Evolutionary conservation across 2,888 invertebrate species (phyloP).

Genomic region (Aphodius granarius): DNA sequence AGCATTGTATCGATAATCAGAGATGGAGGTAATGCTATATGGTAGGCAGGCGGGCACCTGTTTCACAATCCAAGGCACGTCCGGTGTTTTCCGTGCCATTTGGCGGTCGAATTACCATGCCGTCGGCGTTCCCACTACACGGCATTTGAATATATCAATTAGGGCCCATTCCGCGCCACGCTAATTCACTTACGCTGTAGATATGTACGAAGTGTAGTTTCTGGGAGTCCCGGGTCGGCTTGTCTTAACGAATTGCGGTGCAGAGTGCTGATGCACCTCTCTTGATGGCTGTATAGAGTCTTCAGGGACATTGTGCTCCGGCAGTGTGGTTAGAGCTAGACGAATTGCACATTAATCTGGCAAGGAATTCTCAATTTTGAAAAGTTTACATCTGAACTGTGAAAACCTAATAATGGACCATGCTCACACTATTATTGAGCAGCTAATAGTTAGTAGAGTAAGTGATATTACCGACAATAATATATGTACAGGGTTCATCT

Average conservation of each 20-base stretch:
- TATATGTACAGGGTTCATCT: too few species aligned
- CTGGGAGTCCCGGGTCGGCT: neutral
- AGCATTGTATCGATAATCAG: constrained; percentile 10
- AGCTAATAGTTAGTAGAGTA: too few species aligned
- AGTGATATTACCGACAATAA: too few species aligned
- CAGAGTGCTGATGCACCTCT: neutral
- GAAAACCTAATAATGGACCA: too few species aligned
- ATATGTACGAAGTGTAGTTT: neutral
- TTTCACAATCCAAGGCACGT: constrained; percentile 34
- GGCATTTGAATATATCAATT: constrained; percentile 43
- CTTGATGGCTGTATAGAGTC: neutral
- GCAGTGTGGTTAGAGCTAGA: too few species aligned
- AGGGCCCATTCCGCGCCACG: constrained; percentile 36
- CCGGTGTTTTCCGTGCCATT: constrained; percentile 37
- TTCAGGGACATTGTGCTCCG: neutral
- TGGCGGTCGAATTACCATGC: constrained; percentile 38
- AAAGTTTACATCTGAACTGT: too few species aligned
- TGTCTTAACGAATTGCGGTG: neutral
- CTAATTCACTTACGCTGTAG: constrained; percentile 39
- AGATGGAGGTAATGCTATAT: neutral
- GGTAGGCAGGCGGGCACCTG: constrained; percentile 12
- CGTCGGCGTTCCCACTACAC: constrained; percentile 36
- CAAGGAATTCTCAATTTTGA: too few species aligned
- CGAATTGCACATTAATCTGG: too few species aligned
- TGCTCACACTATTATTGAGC: too few species aligned